Evolutionary conservation across 2,113 vertebrate genomes (phyloP).

Genomic region (Nipponia nippon): DNA sequence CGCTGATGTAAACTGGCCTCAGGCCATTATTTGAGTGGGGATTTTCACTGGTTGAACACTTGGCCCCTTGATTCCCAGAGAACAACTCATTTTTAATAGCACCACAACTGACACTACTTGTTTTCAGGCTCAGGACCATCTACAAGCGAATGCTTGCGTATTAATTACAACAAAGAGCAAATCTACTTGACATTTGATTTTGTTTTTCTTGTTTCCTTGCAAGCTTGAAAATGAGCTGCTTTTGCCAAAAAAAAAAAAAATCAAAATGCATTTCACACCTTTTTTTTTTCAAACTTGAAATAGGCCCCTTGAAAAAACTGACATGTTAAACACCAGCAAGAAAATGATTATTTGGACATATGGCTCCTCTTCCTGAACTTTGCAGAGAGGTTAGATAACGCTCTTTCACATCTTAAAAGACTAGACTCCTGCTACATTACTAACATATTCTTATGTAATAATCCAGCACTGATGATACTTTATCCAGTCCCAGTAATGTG

Average conservation of each 20-base stretch:
- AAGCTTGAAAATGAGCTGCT: constrained; percentile 60
- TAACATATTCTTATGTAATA: constrained; percentile 57
- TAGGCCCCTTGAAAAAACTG: constrained; percentile 46
- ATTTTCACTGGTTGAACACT: background rate
- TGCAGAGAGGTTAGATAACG: constrained; percentile 48
- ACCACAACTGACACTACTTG: background rate
- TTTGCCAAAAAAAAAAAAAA: constrained; percentile 51
- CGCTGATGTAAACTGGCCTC: background rate
- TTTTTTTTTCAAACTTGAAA: constrained; percentile 37
- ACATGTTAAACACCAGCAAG: constrained; percentile 61
- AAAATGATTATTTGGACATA: constrained; percentile 65
- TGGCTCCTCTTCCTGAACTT: constrained; percentile 66
- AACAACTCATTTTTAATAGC: background rate
- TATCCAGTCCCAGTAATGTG: background rate
- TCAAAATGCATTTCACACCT: constrained; percentile 34
- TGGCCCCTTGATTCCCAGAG: background rate
- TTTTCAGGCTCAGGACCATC: constrained; percentile 34
- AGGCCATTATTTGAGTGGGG: background rate
- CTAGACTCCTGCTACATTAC: constrained; percentile 53
- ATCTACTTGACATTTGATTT: constrained; percentile 70
- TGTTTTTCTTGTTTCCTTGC: constrained; percentile 62
- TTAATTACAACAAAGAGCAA: constrained; percentile 68
- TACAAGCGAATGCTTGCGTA: constrained; percentile 20
- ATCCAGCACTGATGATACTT: background rate
- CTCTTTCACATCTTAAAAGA: constrained; percentile 58